These are phyloP conservation scores for Pelodytes ibericus DNA, from an alignment of 2,797 vertebrate genomes.

Conservation along the genomic window DNA sequence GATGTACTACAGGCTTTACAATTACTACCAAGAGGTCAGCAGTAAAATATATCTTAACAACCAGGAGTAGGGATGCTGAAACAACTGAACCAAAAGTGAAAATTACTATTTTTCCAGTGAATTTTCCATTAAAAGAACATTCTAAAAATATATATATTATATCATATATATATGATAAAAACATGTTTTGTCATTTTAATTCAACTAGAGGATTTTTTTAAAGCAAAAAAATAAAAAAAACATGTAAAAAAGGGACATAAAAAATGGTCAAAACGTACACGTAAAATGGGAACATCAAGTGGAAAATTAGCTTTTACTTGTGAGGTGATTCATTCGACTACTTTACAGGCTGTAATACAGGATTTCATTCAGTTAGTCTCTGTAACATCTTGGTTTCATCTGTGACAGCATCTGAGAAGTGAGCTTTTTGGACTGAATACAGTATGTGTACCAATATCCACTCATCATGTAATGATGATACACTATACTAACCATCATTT, in stretches of 20 bases:
- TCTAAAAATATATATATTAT: too few relatives aligned
- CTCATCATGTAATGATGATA: background rate
- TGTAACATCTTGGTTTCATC: constrained; percentile 1
- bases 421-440: background rate
- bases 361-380: background rate
- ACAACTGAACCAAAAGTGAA: too few relatives aligned
- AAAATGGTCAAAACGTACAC: background rate
- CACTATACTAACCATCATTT: too few relatives aligned
- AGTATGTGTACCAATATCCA: background rate
- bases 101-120: too few relatives aligned
- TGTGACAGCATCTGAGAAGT: background rate
- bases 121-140: too few relatives aligned
- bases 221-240: background rate
- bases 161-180: too few relatives aligned
- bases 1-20: too few relatives aligned
- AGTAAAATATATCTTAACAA: too few relatives aligned
- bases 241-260: background rate
- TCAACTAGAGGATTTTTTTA: too few relatives aligned
- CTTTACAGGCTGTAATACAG: background rate
- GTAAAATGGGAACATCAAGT: background rate
- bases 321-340: background rate
- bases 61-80: too few relatives aligned
- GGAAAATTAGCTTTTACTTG: background rate
- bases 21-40: too few relatives aligned
- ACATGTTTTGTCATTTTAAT: too few relatives aligned